Percentiles rank a stretch among this genome's conserved stretches.
Conservation (phyloP, 2,113 vertebrate genomes). For the Gymnobelideus leadbeateri region DNA sequence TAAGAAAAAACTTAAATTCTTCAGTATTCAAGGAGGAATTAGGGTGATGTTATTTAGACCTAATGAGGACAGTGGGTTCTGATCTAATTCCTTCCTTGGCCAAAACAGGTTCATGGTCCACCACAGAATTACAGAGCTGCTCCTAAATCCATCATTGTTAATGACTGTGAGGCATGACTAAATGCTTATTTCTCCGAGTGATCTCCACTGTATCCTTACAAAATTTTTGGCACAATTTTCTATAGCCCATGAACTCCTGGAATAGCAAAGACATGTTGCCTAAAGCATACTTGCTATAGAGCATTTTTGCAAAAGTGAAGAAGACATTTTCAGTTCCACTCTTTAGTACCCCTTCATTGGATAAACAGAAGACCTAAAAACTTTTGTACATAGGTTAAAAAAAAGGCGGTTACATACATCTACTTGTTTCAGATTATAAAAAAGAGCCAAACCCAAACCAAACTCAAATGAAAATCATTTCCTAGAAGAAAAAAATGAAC, state of each 20-base stretch:
- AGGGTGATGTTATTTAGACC: background rate
- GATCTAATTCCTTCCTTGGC: background rate
- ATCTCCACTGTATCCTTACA: background rate
- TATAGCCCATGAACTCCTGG: background rate
- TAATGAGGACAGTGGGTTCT: background rate
- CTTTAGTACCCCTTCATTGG: background rate
- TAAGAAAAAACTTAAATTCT: background rate
- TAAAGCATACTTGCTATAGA: background rate
- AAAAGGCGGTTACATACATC: background rate
- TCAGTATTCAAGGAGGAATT: background rate
- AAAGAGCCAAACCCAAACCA: background rate
- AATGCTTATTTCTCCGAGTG: background rate
- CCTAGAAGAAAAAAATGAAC: constrained; percentile 13
- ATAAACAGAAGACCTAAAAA: background rate
- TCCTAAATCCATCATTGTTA: background rate
- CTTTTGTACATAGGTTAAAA: background rate
- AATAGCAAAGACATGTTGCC: background rate
- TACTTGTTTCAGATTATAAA: constrained; percentile 19
- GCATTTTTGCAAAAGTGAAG: background rate
- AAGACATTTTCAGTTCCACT: background rate
- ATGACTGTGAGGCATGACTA: background rate
- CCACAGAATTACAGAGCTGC: background rate
- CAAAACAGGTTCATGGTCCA: background rate
- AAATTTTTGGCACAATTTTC: background rate
- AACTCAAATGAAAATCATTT: background rate